Evolutionary conservation across 2,113 vertebrate species (phyloP).

Genomic region (Esox niger): DNA sequence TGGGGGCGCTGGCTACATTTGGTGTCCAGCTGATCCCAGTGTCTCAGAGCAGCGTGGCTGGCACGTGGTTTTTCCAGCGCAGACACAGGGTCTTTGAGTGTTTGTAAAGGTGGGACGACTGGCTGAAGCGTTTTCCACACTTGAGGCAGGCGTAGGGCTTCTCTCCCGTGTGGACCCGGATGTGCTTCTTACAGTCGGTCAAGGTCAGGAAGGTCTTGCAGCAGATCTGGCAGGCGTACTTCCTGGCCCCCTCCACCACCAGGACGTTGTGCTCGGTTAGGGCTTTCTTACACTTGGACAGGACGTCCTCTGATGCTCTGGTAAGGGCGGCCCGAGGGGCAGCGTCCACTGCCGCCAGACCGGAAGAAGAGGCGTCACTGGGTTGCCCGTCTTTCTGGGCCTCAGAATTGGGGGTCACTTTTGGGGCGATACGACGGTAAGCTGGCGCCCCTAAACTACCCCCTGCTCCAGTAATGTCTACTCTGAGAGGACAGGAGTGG

Average conservation of each 20-base stretch:
- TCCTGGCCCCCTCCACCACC: slow-evolving; percentile 92
- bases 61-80: slow-evolving; percentile 86
- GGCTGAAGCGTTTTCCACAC: slow-evolving; percentile 94
- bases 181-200: slow-evolving; percentile 97
- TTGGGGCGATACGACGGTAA: slow-evolving; percentile 93
- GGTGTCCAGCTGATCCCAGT: too few relatives aligned
- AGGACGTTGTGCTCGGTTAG: slow-evolving; percentile 92
- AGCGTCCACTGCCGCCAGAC: slow-evolving; percentile 37
- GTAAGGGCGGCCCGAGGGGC: slow-evolving; percentile 75
- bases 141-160: slow-evolving; percentile 93
- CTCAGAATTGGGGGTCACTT: slow-evolving; percentile 68
- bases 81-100: slow-evolving; percentile 95
- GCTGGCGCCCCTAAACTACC: slow-evolving; percentile 64
- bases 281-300: slow-evolving; percentile 96
- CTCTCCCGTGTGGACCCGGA: slow-evolving; percentile 92
- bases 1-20: too few relatives aligned
- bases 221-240: slow-evolving; percentile 97
- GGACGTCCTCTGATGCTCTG: slow-evolving; percentile 87
- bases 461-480: slow-evolving; percentile 61
- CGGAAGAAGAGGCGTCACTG: slow-evolving; percentile 67
- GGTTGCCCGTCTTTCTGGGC: slow-evolving; percentile 59
- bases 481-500: slow-evolving; percentile 64
- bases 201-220: slow-evolving; percentile 95
- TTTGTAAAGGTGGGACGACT: slow-evolving; percentile 96
- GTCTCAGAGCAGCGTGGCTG: slow-evolving; percentile 78